Evolutionary conservation across 1,140 invertebrate species (phyloP), one percentile per base, ranked within the genome.

Genomic region (Lycorma delicatula): DNA sequence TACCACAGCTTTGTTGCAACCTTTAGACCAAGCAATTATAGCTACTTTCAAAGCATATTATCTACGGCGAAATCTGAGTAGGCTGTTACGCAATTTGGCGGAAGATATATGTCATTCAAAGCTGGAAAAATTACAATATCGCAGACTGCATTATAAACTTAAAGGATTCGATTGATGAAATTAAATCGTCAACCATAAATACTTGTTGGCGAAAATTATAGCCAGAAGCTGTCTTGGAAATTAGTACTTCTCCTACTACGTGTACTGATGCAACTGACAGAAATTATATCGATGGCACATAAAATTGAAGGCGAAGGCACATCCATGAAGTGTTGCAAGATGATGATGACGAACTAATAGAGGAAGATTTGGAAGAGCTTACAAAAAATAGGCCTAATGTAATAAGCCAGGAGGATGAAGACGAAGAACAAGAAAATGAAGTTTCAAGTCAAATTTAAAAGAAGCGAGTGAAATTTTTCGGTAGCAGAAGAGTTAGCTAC

Each of bases 21-120:
- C 72, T 23, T 67, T 77, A 68, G 73, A 76, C 63, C 68, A 70
- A 58, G 70, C 68, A 11, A 67, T 76, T 23, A 77, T 75, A 38
- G 36, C 36, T n/a, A 18, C 36, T 38, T 38, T 38, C 12, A 38
- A 38, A 13, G 36, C 36, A 38, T 13, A 38, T 38, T 38, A 38
- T 18, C 36, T 38, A 38, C 3, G 36, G 36, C 36, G 13, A 38
- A 38, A 38, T 38, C 36, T 38, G 13, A 38, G 36, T 38, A 38
- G 36, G 36, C 36, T 38, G 3, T 13, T 38, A 38, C n/a, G 36
- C 36, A 38, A 13, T 38, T 3, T 38, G 36, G 36, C 13, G 36
- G 36, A 38, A 38, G 36, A 38, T 38, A 3, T 3, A 38, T 38
- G 36, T 38, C 18, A 38, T 38, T 38, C 13, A 38, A n/a, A 38